Evolutionary conservation across 2,113 vertebrate genomes (phyloP).

Genomic region (Crypturellus undulatus): DNA sequence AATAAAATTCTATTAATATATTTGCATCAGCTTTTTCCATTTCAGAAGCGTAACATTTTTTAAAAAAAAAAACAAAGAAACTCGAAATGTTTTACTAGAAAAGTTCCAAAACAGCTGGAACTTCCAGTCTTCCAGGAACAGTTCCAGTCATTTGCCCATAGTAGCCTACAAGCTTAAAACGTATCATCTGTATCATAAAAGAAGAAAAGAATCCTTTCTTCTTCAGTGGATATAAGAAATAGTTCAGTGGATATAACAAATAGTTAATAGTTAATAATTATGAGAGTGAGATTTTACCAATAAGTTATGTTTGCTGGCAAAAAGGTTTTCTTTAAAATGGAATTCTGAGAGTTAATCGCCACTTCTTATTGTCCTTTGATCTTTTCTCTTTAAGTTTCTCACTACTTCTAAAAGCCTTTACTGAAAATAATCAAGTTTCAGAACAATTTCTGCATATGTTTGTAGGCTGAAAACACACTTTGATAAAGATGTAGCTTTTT

Average conservation of each 20-base stretch:
- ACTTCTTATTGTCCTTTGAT: background rate
- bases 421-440: background rate
- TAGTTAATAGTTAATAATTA: background rate
- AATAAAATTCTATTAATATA: too few species aligned
- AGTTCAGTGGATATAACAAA: too few species aligned
- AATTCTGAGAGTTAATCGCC: background rate
- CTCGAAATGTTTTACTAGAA: background rate
- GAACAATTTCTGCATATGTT: background rate
- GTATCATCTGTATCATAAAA: background rate
- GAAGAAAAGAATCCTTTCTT: accelerated
- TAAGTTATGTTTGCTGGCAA: background rate
- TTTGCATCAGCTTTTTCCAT: background rate
- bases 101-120: background rate
- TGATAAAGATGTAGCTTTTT: background rate
- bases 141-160: background rate
- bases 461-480: background rate
- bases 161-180: background rate
- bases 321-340: background rate
- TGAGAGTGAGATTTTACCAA: background rate
- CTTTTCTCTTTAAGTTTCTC: background rate
- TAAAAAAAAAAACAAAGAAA: background rate
- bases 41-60: background rate
- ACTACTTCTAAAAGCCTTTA: background rate
- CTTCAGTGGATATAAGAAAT: background rate
- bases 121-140: background rate